Percentiles rank a stretch among this genome's conserved stretches.
phyloP scores from a whole-genome alignment of 2,113 vertebrate species.

The Gavialis gangeticus region DNA sequence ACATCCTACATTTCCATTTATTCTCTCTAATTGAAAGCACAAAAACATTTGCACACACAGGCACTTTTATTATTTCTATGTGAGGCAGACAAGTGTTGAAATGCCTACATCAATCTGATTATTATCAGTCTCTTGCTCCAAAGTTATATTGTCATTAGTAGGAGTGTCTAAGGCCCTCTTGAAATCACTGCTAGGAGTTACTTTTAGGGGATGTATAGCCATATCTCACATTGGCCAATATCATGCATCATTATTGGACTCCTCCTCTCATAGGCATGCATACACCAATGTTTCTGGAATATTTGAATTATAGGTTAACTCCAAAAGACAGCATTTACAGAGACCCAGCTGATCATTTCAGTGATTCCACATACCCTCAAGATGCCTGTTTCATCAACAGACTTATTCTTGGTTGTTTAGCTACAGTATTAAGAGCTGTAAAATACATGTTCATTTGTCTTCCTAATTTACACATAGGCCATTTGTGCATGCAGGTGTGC shows the following conservation, averaged over 20 bases:
- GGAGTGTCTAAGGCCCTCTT: background rate
- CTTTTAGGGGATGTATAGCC: background rate
- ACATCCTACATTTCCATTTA: background rate
- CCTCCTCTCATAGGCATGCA: background rate
- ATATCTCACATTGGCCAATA: rapidly evolving
- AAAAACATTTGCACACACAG: background rate
- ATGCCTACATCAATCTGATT: rapidly evolving
- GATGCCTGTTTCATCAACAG: background rate
- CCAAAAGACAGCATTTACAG: background rate
- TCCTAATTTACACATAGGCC: background rate
- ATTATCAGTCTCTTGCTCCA: background rate
- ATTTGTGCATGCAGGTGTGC: background rate
- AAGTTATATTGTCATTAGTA: background rate
- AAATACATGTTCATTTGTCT: background rate
- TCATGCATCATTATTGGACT: rapidly evolving
- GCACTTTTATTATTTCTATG: background rate
- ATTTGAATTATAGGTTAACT: background rate
- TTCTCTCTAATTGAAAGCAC: background rate
- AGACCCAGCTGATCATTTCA: background rate
- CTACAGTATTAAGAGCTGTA: background rate
- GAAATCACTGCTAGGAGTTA: rapidly evolving
- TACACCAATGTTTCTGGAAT: background rate
- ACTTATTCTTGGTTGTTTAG: background rate
- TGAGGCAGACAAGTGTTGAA: background rate
- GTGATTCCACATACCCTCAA: background rate